These are phyloP conservation scores for Graphium colonna DNA, from an alignment of 2,888 invertebrate species.

Conservation along the genomic window DNA sequence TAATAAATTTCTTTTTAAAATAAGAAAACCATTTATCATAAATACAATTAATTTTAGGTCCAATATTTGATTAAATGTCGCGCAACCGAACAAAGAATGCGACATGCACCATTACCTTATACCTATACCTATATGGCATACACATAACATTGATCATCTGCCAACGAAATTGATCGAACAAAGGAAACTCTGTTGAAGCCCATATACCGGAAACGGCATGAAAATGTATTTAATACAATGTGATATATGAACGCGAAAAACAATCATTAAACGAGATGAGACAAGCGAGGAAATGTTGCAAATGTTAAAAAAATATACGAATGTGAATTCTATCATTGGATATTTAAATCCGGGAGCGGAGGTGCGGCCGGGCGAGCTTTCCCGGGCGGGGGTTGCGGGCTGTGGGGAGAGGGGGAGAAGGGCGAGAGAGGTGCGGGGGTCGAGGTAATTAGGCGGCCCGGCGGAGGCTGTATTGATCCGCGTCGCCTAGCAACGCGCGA, in stretches of 20 bases:
- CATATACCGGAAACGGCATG: too few relatives aligned
- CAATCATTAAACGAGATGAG: conserved; percentile 16
- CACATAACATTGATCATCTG: neutral
- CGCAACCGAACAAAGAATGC: too few relatives aligned
- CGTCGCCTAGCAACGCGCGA: conserved; percentile 74
- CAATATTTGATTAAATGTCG: too few relatives aligned
- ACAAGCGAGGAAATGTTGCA: conserved; percentile 50
- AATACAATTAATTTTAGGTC: too few relatives aligned
- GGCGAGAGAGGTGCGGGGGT: conserved; percentile 37
- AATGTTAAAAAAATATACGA: conserved; percentile 63
- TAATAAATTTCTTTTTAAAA: too few relatives aligned
- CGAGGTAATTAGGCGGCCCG: conserved; percentile 79
- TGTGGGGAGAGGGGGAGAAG: conserved; percentile 32
- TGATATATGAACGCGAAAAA: conserved; percentile 24
- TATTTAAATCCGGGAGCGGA: conserved; percentile 68
- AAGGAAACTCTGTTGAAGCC: conserved; percentile 23
- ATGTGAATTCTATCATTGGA: conserved; percentile 78
- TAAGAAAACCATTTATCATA: too few relatives aligned
- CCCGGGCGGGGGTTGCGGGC: conserved; percentile 42
- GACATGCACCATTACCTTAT: too few relatives aligned
- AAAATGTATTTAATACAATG: too few relatives aligned
- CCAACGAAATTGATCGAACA: conserved; percentile 10
- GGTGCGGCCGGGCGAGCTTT: conserved; percentile 58
- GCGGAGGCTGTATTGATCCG: conserved; percentile 79
- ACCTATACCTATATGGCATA: too few relatives aligned